Base-by-base conservation (phyloP, 2,797 vertebrate genomes). In the Ceryle rudis region DNA sequence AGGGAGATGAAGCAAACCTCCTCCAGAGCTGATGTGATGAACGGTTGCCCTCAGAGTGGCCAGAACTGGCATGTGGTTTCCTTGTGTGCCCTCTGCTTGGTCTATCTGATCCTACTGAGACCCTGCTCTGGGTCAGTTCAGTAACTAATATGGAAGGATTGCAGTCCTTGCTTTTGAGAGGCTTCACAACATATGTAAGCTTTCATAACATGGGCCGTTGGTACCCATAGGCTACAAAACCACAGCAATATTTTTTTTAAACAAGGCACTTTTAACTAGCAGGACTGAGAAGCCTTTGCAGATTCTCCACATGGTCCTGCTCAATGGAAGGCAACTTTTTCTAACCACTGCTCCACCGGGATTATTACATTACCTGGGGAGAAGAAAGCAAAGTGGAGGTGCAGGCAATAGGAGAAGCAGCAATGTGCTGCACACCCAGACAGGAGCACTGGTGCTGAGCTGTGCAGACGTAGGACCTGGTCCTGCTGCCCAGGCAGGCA, bases 71-170 rank as follows among this genome's bases (percentile, higher is more conserved):
- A 7, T 3, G 4, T 2, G 6, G 5, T 21, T 87, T 46, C 79
- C 41, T 70, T 19, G 19, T 5, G 2, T 14, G 62, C 4, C 8
- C n/a, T 6, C 31, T 11, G 23, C 29, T 37, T 17, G 0, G 5
- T 6, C 5, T 19, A 14, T 25, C 39, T 41, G 71, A 72, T 31
- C 5, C 49, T 51, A 41, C 11, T 21, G 65, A 51, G 37, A 60
- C 61, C 4, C 23, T 44, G 35, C 41, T 67, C 46, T 17, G 25
- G 41, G 33, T 64, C 10, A 6, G 1, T 28, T 78, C 65, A n/a
- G n/a, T 0, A 2, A 14, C 78, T 37, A n/a, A 21, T 0, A 0
- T 14, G 19, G 25, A n/a, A 82, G 21, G 21, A 47, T n/a, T 14
- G 16, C 16, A 58, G 37, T 11, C 33, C 11, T 51, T 49, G 25